These are phyloP conservation scores for Imbricaverruca yamaguchii DNA, from an alignment of 2,888 invertebrate genomes.

Conservation along the genomic window DNA sequence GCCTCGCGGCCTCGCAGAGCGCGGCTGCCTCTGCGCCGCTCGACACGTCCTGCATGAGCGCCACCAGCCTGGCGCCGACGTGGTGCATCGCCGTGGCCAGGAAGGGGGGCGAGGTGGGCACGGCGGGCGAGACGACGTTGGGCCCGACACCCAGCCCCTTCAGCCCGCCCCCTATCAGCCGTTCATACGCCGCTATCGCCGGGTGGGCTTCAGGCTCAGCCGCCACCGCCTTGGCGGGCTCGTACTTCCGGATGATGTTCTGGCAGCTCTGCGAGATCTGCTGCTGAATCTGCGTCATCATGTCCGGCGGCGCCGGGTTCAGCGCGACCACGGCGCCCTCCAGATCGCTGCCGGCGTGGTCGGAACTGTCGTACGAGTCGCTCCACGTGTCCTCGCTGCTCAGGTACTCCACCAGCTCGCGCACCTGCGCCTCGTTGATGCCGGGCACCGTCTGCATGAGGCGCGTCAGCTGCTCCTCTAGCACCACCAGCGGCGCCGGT, in stretches of 20 bases:
- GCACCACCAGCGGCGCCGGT: constrained; percentile 77
- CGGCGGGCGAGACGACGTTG: constrained; percentile 34
- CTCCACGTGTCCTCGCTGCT: constrained; percentile 91
- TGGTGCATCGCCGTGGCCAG: constrained; percentile 89
- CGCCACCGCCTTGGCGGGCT: constrained; percentile 25
- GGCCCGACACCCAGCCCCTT: constrained; percentile 41
- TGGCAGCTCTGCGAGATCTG: constrained; percentile 82
- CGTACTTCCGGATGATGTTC: constrained; percentile 67
- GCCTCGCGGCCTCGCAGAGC: not conserved
- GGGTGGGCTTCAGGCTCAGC: constrained; percentile 40
- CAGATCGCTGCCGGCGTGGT: constrained; percentile 80
- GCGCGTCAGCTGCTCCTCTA: constrained; percentile 79
- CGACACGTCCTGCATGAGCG: constrained; percentile 82
- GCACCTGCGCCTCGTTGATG: constrained; percentile 79
- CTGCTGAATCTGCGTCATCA: constrained; percentile 52
- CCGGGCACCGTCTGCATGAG: constrained; percentile 90
- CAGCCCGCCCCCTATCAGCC: constrained; percentile 60
- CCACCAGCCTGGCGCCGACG: constrained; percentile 75
- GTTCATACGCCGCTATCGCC: constrained; percentile 77
- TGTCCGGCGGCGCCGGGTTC: constrained; percentile 34
- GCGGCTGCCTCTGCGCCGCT: constrained; percentile 45
- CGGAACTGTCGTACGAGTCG: constrained; percentile 85
- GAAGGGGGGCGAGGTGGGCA: constrained; percentile 66
- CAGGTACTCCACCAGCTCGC: constrained; percentile 83
- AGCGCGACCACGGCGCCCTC: constrained; percentile 40